Conservation (phyloP, 2,888 invertebrate species). For the Microctonus brassicae region DNA sequence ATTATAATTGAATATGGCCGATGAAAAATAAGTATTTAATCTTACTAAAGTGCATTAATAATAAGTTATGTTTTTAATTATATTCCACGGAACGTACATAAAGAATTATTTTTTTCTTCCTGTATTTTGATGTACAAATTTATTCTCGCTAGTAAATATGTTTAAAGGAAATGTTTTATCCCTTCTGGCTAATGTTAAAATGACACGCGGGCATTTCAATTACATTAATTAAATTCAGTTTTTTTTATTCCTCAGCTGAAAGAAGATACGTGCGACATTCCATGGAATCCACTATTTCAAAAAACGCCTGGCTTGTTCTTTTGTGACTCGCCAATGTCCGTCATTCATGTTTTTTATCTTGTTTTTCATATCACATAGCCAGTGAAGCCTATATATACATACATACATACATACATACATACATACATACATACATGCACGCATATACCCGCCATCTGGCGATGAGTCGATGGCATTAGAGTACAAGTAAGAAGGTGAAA, state of each 20-base stretch:
- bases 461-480: too few species aligned
- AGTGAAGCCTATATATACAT: not conserved
- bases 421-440: conserved; percentile 12
- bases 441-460: not conserved
- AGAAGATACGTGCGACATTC: conserved; percentile 20
- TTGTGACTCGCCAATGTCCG: conserved; percentile 2
- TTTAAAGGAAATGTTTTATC: not conserved
- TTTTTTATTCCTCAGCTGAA: not conserved
- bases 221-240: conserved; percentile 29
- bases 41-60: too few species aligned
- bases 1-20: too few species aligned
- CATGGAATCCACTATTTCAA: conserved; percentile 15
- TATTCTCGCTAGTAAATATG: not conserved
- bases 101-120: too few species aligned
- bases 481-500: too few species aligned
- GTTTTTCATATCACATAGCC: not conserved
- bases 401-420: not conserved
- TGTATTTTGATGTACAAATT: not conserved
- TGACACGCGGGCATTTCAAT: conserved; percentile 28
- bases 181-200: conserved; percentile 19
- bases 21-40: too few species aligned
- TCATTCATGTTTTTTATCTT: conserved; percentile 26
- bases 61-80: too few species aligned
- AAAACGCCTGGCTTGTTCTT: conserved; percentile 23
- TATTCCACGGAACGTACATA: too few species aligned